Conservation (phyloP, 2,113 vertebrate genomes). For the Odobenus rosmarus region DNA sequence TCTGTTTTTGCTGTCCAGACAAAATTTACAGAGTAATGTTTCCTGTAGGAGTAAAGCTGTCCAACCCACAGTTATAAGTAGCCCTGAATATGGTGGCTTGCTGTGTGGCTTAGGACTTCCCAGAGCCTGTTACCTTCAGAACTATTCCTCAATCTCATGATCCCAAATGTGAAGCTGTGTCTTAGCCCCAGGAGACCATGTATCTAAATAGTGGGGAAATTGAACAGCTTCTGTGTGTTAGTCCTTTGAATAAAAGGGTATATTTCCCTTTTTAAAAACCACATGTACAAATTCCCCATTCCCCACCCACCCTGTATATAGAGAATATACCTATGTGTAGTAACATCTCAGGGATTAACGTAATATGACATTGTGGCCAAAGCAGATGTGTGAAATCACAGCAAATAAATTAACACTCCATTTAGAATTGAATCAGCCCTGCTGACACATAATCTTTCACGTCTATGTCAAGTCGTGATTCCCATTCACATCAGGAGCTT, state of each 20-base stretch:
- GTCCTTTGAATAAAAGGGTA: constrained; percentile 32
- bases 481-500: constrained; percentile 68
- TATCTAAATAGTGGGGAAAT: neutral
- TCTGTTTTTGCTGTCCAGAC: constrained; percentile 11
- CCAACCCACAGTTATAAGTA: neutral
- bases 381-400: constrained; percentile 70
- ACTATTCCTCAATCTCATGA: neutral
- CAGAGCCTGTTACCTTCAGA: neutral
- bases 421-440: constrained; percentile 67
- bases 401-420: constrained; percentile 67
- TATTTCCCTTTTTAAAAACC: constrained; percentile 32
- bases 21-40: neutral
- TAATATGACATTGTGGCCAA: constrained; percentile 66
- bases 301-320: neutral
- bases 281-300: constrained; percentile 5
- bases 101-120: neutral
- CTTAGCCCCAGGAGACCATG: neutral
- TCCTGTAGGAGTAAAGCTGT: neutral
- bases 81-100: neutral
- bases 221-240: neutral
- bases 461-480: constrained; percentile 68
- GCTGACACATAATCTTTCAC: constrained; percentile 63
- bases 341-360: constrained; percentile 59
- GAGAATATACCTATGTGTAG: constrained; percentile 35
- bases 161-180: neutral